These are phyloP conservation scores for Drosophila albomicans DNA, from an alignment of 1,140 invertebrate genomes.

Conservation along the genomic window DNA sequence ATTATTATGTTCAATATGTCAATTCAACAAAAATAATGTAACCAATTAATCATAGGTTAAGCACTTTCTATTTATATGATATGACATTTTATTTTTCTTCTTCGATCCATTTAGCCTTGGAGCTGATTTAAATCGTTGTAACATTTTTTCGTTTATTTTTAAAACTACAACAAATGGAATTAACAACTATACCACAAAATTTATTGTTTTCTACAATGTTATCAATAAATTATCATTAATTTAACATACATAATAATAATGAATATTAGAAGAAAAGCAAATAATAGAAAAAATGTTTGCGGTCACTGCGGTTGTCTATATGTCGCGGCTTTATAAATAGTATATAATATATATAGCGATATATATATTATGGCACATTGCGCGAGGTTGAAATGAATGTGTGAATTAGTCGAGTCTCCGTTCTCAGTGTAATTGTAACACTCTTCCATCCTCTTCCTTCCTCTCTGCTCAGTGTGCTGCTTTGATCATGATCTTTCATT, in stretches of 20 bases:
- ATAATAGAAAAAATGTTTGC: constrained; percentile 19
- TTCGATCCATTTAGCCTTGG: not conserved
- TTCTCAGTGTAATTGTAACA: constrained; percentile 14
- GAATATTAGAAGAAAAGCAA: constrained; percentile 10
- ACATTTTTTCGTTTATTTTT: constrained; percentile 47
- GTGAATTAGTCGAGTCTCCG: constrained; percentile 43
- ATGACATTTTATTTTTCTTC: not conserved
- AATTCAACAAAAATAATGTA: no score
- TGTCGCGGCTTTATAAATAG: not conserved
- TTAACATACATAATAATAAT: constrained; percentile 71
- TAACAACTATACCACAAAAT: constrained; percentile 38
- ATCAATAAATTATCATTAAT: constrained; percentile 81
- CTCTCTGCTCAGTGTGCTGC: constrained; percentile 5
- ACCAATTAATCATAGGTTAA: no score
- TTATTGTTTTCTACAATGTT: constrained; percentile 74
- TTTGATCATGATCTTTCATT: constrained; percentile 55
- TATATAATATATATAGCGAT: constrained; percentile 31
- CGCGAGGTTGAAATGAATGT: constrained; percentile 39
- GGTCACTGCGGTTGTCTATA: constrained; percentile 25
- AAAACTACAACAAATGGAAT: constrained; percentile 12
- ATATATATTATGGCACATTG: constrained; percentile 1
- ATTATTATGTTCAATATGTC: no score
- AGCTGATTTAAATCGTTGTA: not conserved
- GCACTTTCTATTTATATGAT: not conserved
- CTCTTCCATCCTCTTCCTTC: not conserved